Percentiles rank a stretch among this genome's conserved stretches.
These are phyloP conservation scores for Oryzaephilus surinamensis DNA, from an alignment of 1,140 invertebrate genomes.

Conservation along the genomic window DNA sequence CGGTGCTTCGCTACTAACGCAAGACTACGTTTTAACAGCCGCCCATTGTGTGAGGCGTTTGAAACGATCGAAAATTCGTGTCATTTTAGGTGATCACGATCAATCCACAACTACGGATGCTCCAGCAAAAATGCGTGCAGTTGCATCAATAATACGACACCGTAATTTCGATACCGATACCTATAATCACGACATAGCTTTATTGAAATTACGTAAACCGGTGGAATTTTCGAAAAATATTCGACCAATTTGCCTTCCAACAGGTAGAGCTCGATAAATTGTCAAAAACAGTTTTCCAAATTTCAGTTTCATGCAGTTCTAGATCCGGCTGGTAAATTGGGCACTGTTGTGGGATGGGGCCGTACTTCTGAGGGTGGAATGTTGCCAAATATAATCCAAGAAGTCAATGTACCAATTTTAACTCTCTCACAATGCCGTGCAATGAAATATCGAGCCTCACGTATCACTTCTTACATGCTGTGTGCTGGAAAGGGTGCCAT, in stretches of 20 bases:
- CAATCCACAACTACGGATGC: constrained; percentile 66
- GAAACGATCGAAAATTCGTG: constrained; percentile 63
- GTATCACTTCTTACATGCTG: constrained; percentile 72
- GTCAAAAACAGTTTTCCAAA: background rate
- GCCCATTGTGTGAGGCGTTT: constrained; percentile 58
- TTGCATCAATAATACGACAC: constrained; percentile 66
- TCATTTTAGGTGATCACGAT: constrained; percentile 72
- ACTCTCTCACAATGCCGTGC: constrained; percentile 63
- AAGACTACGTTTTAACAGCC: constrained; percentile 55
- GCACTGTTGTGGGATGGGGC: constrained; percentile 75
- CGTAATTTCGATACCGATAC: constrained; percentile 71
- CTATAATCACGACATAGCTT: constrained; percentile 79
- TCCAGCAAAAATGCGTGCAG: constrained; percentile 63
- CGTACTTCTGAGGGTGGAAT: constrained; percentile 67
- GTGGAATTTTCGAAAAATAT: constrained; percentile 69
- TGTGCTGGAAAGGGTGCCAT: constrained; percentile 66
- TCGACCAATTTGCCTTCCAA: constrained; percentile 67
- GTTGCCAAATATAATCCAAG: constrained; percentile 65
- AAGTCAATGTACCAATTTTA: constrained; percentile 75
- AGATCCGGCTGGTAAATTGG: constrained; percentile 63
- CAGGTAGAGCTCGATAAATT: constrained; percentile 37
- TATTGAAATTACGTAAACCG: constrained; percentile 63
- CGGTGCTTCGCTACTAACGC: constrained; percentile 72
- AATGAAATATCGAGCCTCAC: constrained; percentile 68
- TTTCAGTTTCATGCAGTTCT: constrained; percentile 10